A percentile compares a stretch with the other conserved stretches of the same genome.
Conservation (phyloP, 53 echinoderm and acorn worm species). For the Crossaster papposus region DNA sequence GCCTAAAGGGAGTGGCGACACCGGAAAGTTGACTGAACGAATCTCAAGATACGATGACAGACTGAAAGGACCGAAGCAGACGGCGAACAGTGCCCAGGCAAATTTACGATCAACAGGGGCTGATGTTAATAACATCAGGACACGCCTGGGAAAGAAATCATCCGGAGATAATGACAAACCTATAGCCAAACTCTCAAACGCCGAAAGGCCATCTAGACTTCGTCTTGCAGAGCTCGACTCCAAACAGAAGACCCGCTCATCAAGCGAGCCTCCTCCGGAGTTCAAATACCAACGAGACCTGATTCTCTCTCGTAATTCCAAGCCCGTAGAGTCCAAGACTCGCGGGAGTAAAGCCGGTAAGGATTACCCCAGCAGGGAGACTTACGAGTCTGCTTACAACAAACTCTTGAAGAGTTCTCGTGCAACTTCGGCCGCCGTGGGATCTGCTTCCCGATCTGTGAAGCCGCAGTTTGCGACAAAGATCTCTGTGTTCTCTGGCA, state of each 20-base stretch:
- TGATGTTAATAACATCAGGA: not conserved
- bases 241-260: constrained; percentile 38
- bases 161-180: constrained; percentile 9
- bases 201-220: constrained; percentile 30
- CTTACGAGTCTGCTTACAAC: constrained; percentile 32
- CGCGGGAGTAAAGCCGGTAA: not conserved
- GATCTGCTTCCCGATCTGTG: not conserved
- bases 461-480: constrained; percentile 52
- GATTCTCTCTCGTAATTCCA: constrained; percentile 36
- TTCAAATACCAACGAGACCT: constrained; percentile 41
- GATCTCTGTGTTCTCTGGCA: constrained; percentile 57
- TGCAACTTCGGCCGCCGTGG: not conserved
- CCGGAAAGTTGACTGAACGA: constrained; percentile 15
- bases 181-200: not conserved
- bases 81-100: constrained; percentile 20
- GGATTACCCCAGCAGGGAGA: constrained; percentile 10
- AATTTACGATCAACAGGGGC: not conserved
- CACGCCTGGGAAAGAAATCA: not conserved
- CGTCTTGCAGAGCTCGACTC: constrained; percentile 56
- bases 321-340: constrained; percentile 12
- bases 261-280: constrained; percentile 50
- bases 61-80: constrained; percentile 28
- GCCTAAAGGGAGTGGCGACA: not conserved
- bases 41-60: constrained; percentile 41
- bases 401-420: constrained; percentile 43